Conservation (phyloP, 2,113 vertebrate species). For the Vimba vimba region DNA sequence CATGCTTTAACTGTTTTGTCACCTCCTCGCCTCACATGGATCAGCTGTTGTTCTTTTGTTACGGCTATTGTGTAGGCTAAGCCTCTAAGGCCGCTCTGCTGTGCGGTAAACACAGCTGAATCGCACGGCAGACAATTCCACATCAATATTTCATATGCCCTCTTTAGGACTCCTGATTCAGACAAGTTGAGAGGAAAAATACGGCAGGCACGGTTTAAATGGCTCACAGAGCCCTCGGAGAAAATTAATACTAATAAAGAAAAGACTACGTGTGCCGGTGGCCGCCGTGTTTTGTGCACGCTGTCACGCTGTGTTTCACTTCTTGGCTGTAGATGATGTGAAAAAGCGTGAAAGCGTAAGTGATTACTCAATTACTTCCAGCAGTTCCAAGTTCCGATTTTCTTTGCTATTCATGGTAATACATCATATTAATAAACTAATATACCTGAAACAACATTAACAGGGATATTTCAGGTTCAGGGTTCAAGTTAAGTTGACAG, state of each 20-base stretch:
- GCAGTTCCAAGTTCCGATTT: neutral
- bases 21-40: constrained; percentile 91
- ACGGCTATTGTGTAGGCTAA: constrained; percentile 90
- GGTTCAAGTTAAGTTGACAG: neutral
- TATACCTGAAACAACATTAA: neutral
- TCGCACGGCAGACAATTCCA: constrained; percentile 86
- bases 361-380: constrained; percentile 39
- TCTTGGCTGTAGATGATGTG: constrained; percentile 33
- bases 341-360: constrained; percentile 40
- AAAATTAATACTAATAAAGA: constrained; percentile 40
- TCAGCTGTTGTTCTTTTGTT: constrained; percentile 97
- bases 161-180: constrained; percentile 85
- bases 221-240: constrained; percentile 13
- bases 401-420: neutral
- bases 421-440: neutral
- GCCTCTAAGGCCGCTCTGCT: constrained; percentile 89
- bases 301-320: constrained; percentile 26
- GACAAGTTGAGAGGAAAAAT: constrained; percentile 74
- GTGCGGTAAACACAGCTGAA: constrained; percentile 89
- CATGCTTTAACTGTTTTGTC: constrained; percentile 95
- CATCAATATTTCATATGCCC: constrained; percentile 90
- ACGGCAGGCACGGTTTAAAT: constrained; percentile 42
- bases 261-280: constrained; percentile 3
- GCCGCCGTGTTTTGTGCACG: constrained; percentile 1
- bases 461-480: neutral